Conservation (phyloP, 2,113 vertebrate species). For the Pavo muticus region DNA sequence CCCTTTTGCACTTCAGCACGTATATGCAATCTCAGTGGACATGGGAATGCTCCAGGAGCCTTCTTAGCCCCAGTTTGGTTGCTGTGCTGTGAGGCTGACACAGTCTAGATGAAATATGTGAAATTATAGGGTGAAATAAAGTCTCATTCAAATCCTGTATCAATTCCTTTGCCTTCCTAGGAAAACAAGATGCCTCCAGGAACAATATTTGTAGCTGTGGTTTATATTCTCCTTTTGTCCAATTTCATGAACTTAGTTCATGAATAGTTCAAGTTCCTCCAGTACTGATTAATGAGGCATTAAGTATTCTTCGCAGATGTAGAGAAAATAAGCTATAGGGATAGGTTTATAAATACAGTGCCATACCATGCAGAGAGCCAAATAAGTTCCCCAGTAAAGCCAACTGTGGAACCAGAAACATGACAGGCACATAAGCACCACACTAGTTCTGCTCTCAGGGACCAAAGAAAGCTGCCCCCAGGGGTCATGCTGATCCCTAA, state of each 20-base stretch:
- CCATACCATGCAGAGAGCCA: not conserved
- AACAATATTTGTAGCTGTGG: rapidly evolving
- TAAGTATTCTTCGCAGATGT: not conserved
- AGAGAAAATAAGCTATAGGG: not conserved
- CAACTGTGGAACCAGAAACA: not conserved
- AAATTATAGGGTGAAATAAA: not conserved
- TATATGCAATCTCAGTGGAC: not conserved
- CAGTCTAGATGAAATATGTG: not conserved
- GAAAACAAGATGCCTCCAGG: not conserved
- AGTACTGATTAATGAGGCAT: not conserved
- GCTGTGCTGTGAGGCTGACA: not conserved
- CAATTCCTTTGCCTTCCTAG: not conserved
- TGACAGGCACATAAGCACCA: not conserved
- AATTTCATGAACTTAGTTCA: not conserved
- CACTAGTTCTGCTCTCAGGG: not conserved
- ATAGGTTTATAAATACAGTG: not conserved
- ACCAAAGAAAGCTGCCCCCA: not conserved
- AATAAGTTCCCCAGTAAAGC: not conserved
- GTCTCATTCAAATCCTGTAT: not conserved
- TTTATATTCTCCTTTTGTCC: not conserved
- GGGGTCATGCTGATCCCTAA: not conserved
- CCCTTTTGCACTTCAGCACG: not conserved
- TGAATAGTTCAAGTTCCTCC: not conserved
- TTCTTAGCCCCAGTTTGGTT: not conserved
- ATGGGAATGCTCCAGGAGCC: not conserved